Conservation (phyloP, 2,113 vertebrate species). For the Neodontobutis hainanensis region DNA sequence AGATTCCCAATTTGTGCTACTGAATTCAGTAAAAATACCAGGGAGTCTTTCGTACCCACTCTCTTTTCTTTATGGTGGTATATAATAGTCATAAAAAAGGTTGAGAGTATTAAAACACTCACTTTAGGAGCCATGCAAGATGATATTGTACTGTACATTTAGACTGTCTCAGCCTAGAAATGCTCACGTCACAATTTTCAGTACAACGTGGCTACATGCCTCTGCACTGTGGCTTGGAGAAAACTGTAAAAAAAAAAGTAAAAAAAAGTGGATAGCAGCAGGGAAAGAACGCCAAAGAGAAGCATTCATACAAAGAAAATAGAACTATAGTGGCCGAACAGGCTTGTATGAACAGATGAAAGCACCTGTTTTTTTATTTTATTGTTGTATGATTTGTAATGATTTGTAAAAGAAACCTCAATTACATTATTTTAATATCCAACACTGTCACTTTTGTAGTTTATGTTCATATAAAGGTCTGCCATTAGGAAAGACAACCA, state of each 20-base stretch:
- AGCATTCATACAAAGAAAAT: too few species aligned
- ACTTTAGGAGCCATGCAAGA: constrained; percentile 57
- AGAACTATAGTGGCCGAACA: too few species aligned
- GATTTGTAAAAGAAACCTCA: background rate
- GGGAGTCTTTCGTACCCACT: constrained; percentile 3
- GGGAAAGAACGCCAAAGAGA: background rate
- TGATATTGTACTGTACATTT: constrained; percentile 49
- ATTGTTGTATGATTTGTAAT: too few species aligned
- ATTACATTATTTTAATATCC: background rate
- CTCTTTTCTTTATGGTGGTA: constrained; percentile 18
- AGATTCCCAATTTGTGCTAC: constrained; percentile 65
- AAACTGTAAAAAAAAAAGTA: constrained; percentile 11
- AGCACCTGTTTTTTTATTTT: background rate
- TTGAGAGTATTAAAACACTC: constrained; percentile 54
- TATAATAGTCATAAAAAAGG: constrained; percentile 38
- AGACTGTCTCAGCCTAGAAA: constrained; percentile 27
- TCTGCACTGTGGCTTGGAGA: constrained; percentile 49
- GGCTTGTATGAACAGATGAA: too few species aligned
- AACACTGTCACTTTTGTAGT: background rate
- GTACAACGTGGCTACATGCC: constrained; percentile 55
- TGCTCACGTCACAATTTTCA: constrained; percentile 22
- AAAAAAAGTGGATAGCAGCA: constrained; percentile 4
- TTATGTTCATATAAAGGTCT: background rate
- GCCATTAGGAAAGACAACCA: background rate
- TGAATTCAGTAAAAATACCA: constrained; percentile 45